Base-by-base conservation (phyloP, 2,113 vertebrate genomes). In the Daubentonia madagascariensis region DNA sequence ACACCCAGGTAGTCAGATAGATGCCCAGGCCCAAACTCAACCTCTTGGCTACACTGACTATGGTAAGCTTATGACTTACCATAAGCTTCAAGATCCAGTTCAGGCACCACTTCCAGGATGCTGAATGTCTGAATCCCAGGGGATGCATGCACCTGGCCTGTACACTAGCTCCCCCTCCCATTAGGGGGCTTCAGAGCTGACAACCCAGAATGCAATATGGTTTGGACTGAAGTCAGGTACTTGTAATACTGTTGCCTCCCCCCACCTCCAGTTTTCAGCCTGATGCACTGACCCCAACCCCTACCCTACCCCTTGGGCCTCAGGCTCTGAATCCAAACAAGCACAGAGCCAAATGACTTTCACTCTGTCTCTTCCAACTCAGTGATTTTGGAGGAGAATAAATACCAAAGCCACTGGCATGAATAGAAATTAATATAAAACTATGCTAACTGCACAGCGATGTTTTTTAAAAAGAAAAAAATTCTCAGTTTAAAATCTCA, bases 341-440 rank as follows among this genome's bases (percentile, higher is more conserved):
- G 95, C 89, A 93, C 68, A 73, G 94, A 97, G 80, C 86, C 95
- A 96, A 97, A 97, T 97, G 98, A 97, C 97, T 98, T 98, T 98
- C 96, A 96, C 84, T 97, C 91, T 70, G 97, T 97, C 96, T 96
- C 97, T 98, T 98, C 97, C 97, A 97, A 95, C 93, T 97, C 97
- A 97, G 93, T 97, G 97, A 96, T 97, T 97, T 97, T 93, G 91
- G 96, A 98, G 85, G 96, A 97, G 96, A 98, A 98, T 97, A 98
- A 98, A 97, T 97, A 98, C 96, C 17, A 43, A 96, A 98, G 97
- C 96, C 96, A 97, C 79, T 94, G 96, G 95, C 97, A 90, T 98
- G 98, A 98, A 98, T 97, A 98, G 92, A 97, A 98, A 98, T 98
- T 98, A 98, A 97, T 97, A 94, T 37, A 97, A 87, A 96, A 87